Conservation (phyloP, 2,797 vertebrate species). For the Microhierax caerulescens region DNA sequence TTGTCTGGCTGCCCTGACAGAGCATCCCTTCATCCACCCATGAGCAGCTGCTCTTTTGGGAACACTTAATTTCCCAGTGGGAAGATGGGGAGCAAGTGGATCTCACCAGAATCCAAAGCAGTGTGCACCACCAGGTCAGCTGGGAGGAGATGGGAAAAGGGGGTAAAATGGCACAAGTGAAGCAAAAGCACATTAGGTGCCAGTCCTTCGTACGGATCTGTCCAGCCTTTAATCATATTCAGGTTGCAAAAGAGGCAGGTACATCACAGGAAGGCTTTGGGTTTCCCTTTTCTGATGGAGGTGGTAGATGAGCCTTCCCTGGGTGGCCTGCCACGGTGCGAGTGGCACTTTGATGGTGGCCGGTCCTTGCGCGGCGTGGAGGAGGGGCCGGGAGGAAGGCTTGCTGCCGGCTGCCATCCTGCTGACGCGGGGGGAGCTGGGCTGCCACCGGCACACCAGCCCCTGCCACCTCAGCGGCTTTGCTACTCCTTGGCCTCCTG, state of each 20-base stretch:
- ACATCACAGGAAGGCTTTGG: not conserved
- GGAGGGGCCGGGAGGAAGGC: fast-evolving
- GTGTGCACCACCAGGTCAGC: not conserved
- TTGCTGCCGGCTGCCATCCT: not conserved
- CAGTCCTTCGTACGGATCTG: not conserved
- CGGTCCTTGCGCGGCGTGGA: not conserved
- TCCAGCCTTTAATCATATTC: fast-evolving
- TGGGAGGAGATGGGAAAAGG: not conserved
- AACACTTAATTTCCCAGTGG: not conserved
- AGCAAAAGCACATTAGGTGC: not conserved
- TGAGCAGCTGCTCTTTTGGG: not conserved
- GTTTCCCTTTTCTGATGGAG: not conserved
- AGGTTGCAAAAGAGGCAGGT: not conserved
- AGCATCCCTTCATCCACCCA: not conserved
- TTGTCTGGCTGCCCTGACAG: not conserved
- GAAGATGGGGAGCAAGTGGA: not conserved
- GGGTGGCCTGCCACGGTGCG: fast-evolving
- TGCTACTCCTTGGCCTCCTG: not conserved
- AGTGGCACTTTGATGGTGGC: too few species aligned
- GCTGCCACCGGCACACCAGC: too few species aligned
- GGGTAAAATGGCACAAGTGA: not conserved
- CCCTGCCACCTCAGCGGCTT: not conserved
- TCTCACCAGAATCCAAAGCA: not conserved
- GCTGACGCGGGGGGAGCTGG: fast-evolving
- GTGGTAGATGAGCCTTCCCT: too few species aligned